A percentile compares a stretch with the other conserved stretches of the same genome.
Conservation (phyloP, 2,888 invertebrate genomes). For the Pteria penguin region DNA sequence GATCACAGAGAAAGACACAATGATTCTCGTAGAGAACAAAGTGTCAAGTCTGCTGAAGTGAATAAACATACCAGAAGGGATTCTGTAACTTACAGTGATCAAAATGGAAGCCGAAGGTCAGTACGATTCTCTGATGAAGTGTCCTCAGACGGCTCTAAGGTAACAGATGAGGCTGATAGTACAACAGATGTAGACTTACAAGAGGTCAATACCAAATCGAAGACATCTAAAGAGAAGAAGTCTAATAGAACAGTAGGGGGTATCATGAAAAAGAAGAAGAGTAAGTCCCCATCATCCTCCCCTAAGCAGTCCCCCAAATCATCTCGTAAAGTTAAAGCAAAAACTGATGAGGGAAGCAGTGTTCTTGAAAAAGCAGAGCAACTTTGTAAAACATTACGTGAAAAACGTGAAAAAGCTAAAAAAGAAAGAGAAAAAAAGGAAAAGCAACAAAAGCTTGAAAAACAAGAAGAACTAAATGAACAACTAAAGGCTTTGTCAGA, state of each 20-base stretch:
- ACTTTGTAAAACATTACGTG: conserved; percentile 65
- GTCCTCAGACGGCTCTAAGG: not conserved
- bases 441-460: conserved; percentile 57
- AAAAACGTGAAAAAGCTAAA: conserved; percentile 59
- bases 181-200: conserved; percentile 25
- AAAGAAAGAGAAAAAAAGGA: conserved; percentile 50
- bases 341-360: conserved; percentile 24
- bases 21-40: not conserved
- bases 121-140: conserved; percentile 4
- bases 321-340: not conserved
- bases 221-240: conserved; percentile 14
- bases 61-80: not conserved
- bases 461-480: conserved; percentile 54
- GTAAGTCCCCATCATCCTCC: conserved; percentile 20
- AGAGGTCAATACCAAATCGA: not conserved
- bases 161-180: conserved; percentile 36
- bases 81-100: not conserved
- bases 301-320: conserved; percentile 18
- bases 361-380: conserved; percentile 68
- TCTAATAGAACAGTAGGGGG: conserved; percentile 2
- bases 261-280: conserved; percentile 28
- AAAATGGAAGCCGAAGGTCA: not conserved
- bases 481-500: conserved; percentile 55
- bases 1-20: not conserved
- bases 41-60: not conserved